phyloP scores from a whole-genome alignment of 2,113 vertebrate genomes.

The Protobothrops mucrosquamatus region DNA sequence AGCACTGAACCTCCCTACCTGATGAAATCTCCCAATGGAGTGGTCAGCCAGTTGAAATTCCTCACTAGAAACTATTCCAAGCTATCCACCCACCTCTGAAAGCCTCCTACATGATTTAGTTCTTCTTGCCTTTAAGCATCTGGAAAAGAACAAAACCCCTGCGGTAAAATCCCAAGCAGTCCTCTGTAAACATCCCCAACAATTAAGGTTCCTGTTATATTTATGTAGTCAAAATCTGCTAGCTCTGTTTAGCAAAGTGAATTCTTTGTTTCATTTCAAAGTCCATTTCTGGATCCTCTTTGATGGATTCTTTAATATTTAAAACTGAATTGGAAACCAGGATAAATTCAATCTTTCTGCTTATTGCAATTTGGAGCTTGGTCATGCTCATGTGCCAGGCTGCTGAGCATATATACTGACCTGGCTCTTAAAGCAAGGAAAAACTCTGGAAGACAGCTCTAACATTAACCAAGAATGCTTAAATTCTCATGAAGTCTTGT shows the following conservation, averaged over 20 bases:
- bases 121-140: neutral
- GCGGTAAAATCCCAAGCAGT: neutral
- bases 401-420: neutral
- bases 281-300: neutral
- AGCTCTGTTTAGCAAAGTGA: neutral
- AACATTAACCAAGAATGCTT: neutral
- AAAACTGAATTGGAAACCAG: neutral
- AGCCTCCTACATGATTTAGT: neutral
- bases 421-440: neutral
- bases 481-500: neutral
- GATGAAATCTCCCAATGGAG: neutral
- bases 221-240: neutral
- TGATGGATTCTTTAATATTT: neutral
- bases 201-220: neutral
- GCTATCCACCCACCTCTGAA: neutral
- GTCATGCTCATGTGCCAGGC: neutral
- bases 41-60: neutral
- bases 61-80: neutral
- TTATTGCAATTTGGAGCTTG: neutral
- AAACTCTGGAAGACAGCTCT: neutral
- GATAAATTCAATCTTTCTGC: neutral
- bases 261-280: neutral
- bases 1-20: neutral
- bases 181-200: neutral
- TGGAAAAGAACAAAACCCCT: neutral